Evolutionary conservation across 2,888 invertebrate genomes (phyloP).

Genomic region (Pimpla rufipes): DNA sequence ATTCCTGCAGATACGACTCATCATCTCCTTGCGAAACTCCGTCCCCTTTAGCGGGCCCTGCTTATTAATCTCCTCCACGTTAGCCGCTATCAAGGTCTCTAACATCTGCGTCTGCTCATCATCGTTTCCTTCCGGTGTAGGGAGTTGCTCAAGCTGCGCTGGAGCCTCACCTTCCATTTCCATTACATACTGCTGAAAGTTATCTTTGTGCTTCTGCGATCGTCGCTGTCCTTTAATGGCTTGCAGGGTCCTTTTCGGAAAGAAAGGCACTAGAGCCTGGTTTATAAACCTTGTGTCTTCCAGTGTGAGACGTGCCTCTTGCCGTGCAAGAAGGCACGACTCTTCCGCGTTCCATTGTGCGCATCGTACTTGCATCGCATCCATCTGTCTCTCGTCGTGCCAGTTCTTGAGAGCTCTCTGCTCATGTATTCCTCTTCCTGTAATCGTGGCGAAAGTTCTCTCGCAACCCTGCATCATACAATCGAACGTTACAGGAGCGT

Average conservation of each 20-base stretch:
- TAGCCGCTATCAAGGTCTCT: neutral
- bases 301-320: conserved; percentile 42
- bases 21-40: too few species aligned
- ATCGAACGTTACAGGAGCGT: neutral
- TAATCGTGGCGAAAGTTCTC: conserved; percentile 19
- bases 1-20: conserved; percentile 21
- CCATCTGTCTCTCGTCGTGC: conserved; percentile 32
- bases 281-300: conserved; percentile 45
- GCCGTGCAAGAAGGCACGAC: conserved; percentile 39
- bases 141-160: neutral
- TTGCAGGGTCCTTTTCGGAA: conserved; percentile 24
- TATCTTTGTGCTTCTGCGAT: neutral
- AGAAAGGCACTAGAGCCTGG: conserved; percentile 4
- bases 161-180: neutral
- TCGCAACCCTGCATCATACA: conserved; percentile 33
- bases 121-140: neutral
- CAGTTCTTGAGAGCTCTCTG: conserved; percentile 35
- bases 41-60: too few species aligned
- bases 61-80: conserved; percentile 25
- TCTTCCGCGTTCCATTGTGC: conserved; percentile 60
- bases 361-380: neutral
- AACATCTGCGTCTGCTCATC: neutral
- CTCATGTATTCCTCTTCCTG: conserved; percentile 41
- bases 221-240: conserved; percentile 49
- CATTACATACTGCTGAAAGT: too few species aligned